Evolutionary conservation across 2,888 invertebrate species (phyloP), one percentile per base, ranked within the genome.

Genomic region (Icerya purchasi): DNA sequence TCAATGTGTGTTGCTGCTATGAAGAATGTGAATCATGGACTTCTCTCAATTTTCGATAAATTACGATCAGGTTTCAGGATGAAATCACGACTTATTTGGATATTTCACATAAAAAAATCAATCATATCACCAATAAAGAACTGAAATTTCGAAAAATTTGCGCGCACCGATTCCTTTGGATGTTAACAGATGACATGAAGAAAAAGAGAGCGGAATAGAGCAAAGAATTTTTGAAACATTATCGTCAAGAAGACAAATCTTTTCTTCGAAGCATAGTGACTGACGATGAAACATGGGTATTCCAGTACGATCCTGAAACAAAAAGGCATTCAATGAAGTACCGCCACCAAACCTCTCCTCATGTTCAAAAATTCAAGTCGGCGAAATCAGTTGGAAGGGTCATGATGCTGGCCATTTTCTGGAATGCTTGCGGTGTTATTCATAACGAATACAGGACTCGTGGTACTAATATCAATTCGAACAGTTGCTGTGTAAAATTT

Each of bases 361-460:
- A 22, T 18, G 20, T 52, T 5, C 57, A 50, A 20, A 61, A 62
- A 49, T 58, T 57, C 51, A 55, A 58, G 54, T 22, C n/a, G 19
- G 24, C 24, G 50, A 24, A n/a, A n/a, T 58, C 50, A 21, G 57
- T 50, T n/a, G 50, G 50, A 1, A 62, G 56, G 24, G 24, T 61
- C 53, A 55, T 62, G n/a, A n/a, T n/a, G 60, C 24, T 54, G 24
- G 56, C 54, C 19, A 59, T 60, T n/a, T 61, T 62, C 54, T 62
- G 60, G 62, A 61, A 61, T 49, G 20, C 52, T 14, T 3, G 52
- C n/a, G 61, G 58, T 25, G 53, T 62, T 25, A 21, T 61, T 14
- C 22, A 24, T 22, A 50, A 57, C 61, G n/a, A n/a, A n/a, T n/a
- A n/a, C n/a, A n/a, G n/a, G n/a, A n/a, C n/a, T n/a, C n/a, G n/a